These are phyloP conservation scores for Tyrannus savana DNA, from an alignment of 2,113 vertebrate species.

Conservation along the genomic window DNA sequence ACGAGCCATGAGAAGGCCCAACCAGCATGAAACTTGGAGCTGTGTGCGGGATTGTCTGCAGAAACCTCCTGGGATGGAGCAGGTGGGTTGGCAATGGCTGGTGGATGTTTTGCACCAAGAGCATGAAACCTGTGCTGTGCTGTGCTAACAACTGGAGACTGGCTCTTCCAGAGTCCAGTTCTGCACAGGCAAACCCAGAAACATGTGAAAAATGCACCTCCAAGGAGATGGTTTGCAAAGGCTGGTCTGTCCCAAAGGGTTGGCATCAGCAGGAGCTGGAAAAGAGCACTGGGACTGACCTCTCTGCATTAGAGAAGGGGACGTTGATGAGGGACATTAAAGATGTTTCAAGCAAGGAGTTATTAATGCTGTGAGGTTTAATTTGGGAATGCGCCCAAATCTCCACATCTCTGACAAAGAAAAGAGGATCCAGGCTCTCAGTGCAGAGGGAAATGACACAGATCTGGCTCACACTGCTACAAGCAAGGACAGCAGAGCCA, in stretches of 20 bases:
- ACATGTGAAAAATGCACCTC: neutral
- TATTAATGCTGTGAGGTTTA: neutral
- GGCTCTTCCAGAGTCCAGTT: neutral
- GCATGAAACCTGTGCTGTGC: neutral
- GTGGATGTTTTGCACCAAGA: neutral
- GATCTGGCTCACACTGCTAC: neutral
- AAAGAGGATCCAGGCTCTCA: neutral
- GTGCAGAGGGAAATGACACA: neutral
- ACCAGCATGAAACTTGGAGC: neutral
- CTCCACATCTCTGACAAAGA: neutral
- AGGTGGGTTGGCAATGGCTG: neutral
- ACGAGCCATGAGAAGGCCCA: neutral
- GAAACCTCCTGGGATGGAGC: neutral
- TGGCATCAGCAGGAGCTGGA: neutral
- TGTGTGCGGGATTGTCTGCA: neutral
- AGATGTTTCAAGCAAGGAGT: neutral
- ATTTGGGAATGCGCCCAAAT: neutral
- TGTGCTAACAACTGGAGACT: neutral
- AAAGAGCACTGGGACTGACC: neutral
- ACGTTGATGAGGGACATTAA: neutral
- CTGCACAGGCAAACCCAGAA: neutral
- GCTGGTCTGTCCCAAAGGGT: fast-evolving
- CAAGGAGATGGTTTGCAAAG: neutral
- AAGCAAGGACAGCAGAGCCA: neutral
- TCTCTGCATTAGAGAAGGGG: neutral